Evolutionary conservation across 92 coral and sea anemone species (phyloP), one percentile per base, ranked within the genome.

Genomic region (Galaxea fascicularis): DNA sequence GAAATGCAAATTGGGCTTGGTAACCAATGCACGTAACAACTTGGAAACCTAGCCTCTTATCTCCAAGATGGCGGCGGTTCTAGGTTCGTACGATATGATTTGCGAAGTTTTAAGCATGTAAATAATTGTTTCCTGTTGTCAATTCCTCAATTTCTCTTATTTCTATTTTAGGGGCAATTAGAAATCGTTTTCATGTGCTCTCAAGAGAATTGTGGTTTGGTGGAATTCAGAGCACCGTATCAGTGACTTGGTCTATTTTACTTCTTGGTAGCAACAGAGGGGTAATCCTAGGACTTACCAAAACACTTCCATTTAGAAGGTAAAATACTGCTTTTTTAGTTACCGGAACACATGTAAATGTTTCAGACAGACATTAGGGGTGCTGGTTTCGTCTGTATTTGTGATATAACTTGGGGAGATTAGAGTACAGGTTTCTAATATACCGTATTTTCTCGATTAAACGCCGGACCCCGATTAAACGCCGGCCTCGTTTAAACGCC

Each of bases 21-120:
- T 27, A 54, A 66, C 93, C 25, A 8, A 81, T 87, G 31, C 47
- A 59, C 35, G 1, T 20, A 28, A 27, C 35, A 15, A 14, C 77
- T 74, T 65, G 58, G 73, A 62, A 87, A 62, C 89, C 85, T 26
- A 57, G 84, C 86, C 83, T 70, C 12, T 41, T 8, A 51, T 45
- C 26, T 49, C 64, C 89, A 91, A 91, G 79, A 91, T 91, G 94
- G 94, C 94, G 89, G 75, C 80, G 71, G 46, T 54, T 16, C 53
- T 44, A 14, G 91, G 65, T 82, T 73, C 64, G 69, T 28, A 49
- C 18, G 31, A 22, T 18, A 12, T 67, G 44, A 17, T 11, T 4
- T 30, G 35, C 13, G 3, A 21, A 31, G 8, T 29, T 21, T n/a
- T 53, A 66, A 52, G 22, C 26, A 1, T 41, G 25, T n/a, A 70